Evolutionary conservation across 1,140 invertebrate genomes (phyloP).

Genomic region (Halesus radiatus): DNA sequence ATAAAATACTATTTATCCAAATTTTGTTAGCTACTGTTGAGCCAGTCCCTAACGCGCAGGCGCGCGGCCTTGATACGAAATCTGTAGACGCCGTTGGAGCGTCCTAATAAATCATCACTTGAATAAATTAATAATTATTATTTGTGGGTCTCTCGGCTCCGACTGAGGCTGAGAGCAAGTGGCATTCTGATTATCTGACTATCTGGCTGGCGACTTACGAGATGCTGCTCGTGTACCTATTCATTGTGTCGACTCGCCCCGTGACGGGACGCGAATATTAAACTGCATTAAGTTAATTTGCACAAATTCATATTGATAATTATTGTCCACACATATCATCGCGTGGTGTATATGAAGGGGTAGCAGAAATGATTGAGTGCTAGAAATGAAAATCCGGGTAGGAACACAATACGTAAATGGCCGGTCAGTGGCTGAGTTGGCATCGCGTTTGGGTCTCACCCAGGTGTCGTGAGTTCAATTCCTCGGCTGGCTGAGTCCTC

Average conservation of each 20-base stretch:
- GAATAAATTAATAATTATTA: conserved; percentile 36
- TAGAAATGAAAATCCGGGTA: too few relatives aligned
- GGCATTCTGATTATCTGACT: background rate
- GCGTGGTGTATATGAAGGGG: too few relatives aligned
- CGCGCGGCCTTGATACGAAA: conserved; percentile 26
- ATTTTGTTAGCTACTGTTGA: conserved; percentile 4
- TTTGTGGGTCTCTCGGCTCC: background rate
- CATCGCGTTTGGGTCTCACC: too few relatives aligned
- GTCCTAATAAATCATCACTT: conserved; percentile 37
- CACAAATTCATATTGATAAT: background rate
- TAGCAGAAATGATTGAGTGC: too few relatives aligned
- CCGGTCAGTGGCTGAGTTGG: too few relatives aligned
- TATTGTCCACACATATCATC: too few relatives aligned
- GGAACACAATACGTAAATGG: too few relatives aligned
- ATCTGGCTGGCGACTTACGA: background rate
- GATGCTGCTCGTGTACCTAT: background rate
- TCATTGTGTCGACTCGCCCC: conserved; percentile 6
- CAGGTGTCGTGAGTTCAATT: too few relatives aligned
- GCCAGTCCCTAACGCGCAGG: background rate
- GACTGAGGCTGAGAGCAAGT: background rate
- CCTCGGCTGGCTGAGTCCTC: too few relatives aligned
- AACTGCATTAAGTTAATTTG: background rate
- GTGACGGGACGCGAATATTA: conserved; percentile 13
- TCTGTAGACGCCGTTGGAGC: conserved; percentile 19
- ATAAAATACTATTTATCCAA: too few relatives aligned